Evolutionary conservation across 2,113 vertebrate genomes (phyloP).

Genomic region (Platichthys flesus): DNA sequence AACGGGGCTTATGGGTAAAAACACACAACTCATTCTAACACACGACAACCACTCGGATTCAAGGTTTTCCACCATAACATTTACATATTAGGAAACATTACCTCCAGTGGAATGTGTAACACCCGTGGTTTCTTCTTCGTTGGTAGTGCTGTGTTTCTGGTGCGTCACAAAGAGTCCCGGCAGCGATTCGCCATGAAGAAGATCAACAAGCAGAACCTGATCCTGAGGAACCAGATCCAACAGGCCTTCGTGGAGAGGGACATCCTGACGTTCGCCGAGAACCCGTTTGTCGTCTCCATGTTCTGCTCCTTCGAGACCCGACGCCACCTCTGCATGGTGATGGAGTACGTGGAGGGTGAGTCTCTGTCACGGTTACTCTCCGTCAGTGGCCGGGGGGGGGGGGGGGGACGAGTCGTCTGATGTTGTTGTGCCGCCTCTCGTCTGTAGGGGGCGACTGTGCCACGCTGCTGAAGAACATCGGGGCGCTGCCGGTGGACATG

Average conservation of each 20-base stretch:
- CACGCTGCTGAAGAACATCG: slow-evolving; percentile 96
- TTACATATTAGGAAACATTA: neutral
- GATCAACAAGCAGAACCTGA: slow-evolving; percentile 99
- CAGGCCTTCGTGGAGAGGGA: slow-evolving; percentile 98
- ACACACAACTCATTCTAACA: neutral
- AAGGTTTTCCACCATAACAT: neutral
- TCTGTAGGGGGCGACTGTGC: slow-evolving; percentile 93
- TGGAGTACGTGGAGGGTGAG: slow-evolving; percentile 98
- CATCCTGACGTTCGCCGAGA: slow-evolving; percentile 96
- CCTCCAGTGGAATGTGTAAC: neutral
- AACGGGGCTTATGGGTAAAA: slow-evolving; percentile 96
- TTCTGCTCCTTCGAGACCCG: slow-evolving; percentile 98
- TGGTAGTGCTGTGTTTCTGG: slow-evolving; percentile 89
- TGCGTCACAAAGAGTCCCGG: slow-evolving; percentile 92
- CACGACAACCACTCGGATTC: neutral
- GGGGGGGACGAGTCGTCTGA: neutral
- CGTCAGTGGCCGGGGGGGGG: too few relatives aligned
- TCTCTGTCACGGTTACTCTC: rapidly evolving
- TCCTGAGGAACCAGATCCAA: slow-evolving; percentile 97
- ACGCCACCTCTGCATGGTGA: slow-evolving; percentile 97
- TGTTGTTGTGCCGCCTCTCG: rapidly evolving
- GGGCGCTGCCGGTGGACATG: slow-evolving; percentile 96
- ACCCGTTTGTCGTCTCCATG: slow-evolving; percentile 99
- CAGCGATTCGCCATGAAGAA: slow-evolving; percentile 99
- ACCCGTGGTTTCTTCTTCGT: neutral